Evolutionary conservation across 2,113 vertebrate genomes (phyloP), one percentile per base, ranked within the genome.

Genomic region (Pomatostomus ruficeps): DNA sequence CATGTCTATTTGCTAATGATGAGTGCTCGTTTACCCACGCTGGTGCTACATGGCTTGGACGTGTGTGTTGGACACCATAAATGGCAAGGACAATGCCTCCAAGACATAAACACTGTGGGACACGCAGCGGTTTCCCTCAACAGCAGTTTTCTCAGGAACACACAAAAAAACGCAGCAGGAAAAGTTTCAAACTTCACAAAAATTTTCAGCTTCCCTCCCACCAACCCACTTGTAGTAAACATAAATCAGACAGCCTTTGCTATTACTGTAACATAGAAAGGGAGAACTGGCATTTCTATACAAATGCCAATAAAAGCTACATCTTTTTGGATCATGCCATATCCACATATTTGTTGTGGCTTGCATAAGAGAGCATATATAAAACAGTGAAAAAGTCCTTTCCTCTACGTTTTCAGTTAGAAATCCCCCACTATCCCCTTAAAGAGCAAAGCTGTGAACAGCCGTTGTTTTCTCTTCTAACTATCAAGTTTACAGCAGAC

Each of bases 31-130:
- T 91, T 93, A 52, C 40, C 82, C 95, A 7, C 22, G 40, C 46
- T 88, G 76, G 91, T 90, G 65, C 88, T 75, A 24, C 88, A 71
- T 14, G 42, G 75, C 51, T 83, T 63, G 85, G 90, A 90, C 4
- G 75, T 18, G 11, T 79, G 72, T 49, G 49, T 31, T 77, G 78
- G 57, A 54, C 88, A 78, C 94, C 94, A 91, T 95, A 96, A 93
- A 96, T 93, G 93, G 94, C 71, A 96, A 96, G 88, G 82, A 90
- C 7, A 1, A 61, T 89, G 89, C 48, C 65, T 91, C 55, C 43
- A 65, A 93, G 73, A 67, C 73, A 57, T 31, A 77, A 85, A 80
- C 79, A 54, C 61, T 22, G 85, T 1, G 19, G 85, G 82, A 57
- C 43, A 77, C 0, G 0, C 74, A 80, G 59, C 52, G 17, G 51